Evolutionary conservation across 2,797 vertebrate species (phyloP).

Genomic region (Pteronotus mesoamericanus): DNA sequence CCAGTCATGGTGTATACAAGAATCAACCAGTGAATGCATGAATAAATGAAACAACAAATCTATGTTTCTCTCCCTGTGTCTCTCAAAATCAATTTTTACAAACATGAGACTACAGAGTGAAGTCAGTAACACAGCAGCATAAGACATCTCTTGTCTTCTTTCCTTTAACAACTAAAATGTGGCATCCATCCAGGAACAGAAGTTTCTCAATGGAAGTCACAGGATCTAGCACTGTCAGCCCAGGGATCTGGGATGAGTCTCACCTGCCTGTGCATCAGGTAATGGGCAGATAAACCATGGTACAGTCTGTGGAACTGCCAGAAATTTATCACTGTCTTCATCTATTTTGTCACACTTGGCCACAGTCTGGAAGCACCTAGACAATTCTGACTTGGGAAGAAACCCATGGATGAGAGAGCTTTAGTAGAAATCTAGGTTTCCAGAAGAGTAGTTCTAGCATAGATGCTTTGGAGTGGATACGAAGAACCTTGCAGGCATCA

Average conservation of each 20-base stretch:
- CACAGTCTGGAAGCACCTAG: not conserved
- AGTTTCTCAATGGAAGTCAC: not conserved
- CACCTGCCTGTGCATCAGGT: not conserved
- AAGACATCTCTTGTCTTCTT: too few species aligned
- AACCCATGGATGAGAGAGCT: too few species aligned
- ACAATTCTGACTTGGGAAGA: not conserved
- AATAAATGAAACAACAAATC: too few species aligned
- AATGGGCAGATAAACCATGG: not conserved
- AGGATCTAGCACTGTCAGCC: not conserved
- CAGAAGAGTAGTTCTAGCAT: not conserved
- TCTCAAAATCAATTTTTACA: too few species aligned
- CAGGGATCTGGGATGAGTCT: not conserved
- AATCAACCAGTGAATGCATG: too few species aligned
- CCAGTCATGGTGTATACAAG: too few species aligned
- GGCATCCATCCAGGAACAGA: not conserved
- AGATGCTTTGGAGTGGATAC: not conserved
- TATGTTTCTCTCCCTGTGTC: too few species aligned
- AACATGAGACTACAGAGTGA: not conserved
- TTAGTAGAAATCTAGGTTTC: too few species aligned
- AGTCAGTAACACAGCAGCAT: not conserved
- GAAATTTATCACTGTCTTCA: not conserved
- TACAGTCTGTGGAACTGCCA: not conserved
- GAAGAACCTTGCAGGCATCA: not conserved
- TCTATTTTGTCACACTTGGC: not conserved
- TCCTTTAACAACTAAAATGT: not conserved